Evolutionary conservation across 2,888 invertebrate genomes (phyloP).

Genomic region (Palloptera scutellata): DNA sequence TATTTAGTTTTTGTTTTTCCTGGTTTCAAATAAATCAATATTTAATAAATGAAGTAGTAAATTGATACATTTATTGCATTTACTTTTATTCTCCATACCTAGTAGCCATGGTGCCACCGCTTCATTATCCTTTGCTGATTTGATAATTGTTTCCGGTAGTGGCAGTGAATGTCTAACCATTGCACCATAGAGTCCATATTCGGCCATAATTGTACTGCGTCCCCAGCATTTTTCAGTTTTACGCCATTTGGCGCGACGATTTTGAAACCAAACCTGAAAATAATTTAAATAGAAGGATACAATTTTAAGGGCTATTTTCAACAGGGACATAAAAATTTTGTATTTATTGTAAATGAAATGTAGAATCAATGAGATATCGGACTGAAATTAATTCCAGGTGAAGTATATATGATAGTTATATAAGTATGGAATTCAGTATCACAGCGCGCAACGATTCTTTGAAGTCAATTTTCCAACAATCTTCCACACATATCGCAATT

Average conservation of each 20-base stretch:
- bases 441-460: no score
- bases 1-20: neutral
- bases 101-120: slow-evolving; percentile 99
- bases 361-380: no score
- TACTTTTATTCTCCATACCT: slow-evolving; percentile 75
- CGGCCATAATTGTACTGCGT: slow-evolving; percentile 99
- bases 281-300: neutral
- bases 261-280: slow-evolving; percentile 92
- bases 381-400: neutral
- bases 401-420: no score
- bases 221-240: slow-evolving; percentile 99
- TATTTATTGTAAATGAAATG: neutral
- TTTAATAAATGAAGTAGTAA: slow-evolving; percentile 11
- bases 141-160: slow-evolving; percentile 96
- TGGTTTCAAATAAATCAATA: neutral
- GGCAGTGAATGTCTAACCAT: slow-evolving; percentile 99
- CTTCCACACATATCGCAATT: no score
- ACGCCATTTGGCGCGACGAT: slow-evolving; percentile 98
- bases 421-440: no score
- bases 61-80: slow-evolving; percentile 57
- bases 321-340: no score
- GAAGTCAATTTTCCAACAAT: no score
- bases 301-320: no score
- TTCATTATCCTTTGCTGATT: slow-evolving; percentile 96
- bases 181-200: slow-evolving; percentile 98